These are phyloP conservation scores for Stegodyphus mimosarum DNA, from an alignment of 1,140 invertebrate genomes.

Conservation along the genomic window DNA sequence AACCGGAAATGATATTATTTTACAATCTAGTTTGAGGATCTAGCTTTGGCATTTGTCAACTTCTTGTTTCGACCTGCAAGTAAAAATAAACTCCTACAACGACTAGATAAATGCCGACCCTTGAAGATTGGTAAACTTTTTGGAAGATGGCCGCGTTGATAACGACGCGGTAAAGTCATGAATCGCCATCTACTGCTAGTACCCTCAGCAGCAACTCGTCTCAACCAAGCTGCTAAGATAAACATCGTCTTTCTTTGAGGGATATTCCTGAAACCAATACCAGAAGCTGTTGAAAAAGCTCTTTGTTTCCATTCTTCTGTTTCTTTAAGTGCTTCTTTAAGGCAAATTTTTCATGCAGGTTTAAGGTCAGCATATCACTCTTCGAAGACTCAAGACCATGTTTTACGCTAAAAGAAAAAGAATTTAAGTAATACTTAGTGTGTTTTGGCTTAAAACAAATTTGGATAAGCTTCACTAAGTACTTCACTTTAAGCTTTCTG, in stretches of 20 bases:
- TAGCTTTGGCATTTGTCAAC: slow-evolving; percentile 46
- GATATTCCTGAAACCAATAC: slow-evolving; percentile 41
- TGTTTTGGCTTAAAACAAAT: no score
- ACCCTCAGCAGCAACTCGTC: slow-evolving; percentile 1
- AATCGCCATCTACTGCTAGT: slow-evolving; percentile 23
- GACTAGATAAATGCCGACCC: slow-evolving; percentile 37
- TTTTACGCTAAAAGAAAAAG: no score
- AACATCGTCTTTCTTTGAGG: slow-evolving; percentile 27
- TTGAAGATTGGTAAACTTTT: slow-evolving; percentile 33
- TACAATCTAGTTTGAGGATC: slow-evolving; percentile 29
- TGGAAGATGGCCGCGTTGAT: slow-evolving; percentile 43
- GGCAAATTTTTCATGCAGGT: not conserved
- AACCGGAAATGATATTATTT: slow-evolving; percentile 28
- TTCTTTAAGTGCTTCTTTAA: not conserved
- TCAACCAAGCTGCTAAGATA: slow-evolving; percentile 22
- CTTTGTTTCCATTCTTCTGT: slow-evolving; percentile 13
- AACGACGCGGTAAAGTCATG: not conserved
- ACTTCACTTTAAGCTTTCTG: no score
- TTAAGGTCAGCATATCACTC: not conserved
- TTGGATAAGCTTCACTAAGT: no score
- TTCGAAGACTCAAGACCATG: not conserved
- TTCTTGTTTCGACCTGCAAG: slow-evolving; percentile 16
- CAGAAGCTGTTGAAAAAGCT: slow-evolving; percentile 41
- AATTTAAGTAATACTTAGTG: no score
- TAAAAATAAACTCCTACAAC: slow-evolving; percentile 19